A percentile compares a stretch with the other conserved stretches of the same genome.
Evolutionary conservation across 2,113 vertebrate genomes (phyloP).

Genomic region (Cyrtonyx montezumae): DNA sequence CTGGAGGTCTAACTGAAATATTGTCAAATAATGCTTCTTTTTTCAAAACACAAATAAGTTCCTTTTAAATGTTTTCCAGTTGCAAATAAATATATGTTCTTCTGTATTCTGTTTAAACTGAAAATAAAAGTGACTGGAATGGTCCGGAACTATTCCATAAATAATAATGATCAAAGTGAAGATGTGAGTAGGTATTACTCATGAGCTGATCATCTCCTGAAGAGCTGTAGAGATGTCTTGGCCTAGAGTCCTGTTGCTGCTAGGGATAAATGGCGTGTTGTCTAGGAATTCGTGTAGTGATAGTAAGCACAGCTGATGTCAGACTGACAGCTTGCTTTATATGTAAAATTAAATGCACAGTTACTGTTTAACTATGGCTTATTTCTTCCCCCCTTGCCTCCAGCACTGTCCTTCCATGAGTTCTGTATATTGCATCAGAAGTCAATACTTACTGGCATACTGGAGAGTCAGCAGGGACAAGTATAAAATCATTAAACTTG

Average conservation of each 20-base stretch:
- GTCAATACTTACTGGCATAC: not conserved
- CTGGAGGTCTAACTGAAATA: not conserved
- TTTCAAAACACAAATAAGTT: not conserved
- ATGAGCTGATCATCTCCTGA: not conserved
- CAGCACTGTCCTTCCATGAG: not conserved
- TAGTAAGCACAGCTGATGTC: not conserved
- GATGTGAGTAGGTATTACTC: not conserved
- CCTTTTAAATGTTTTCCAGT: not conserved
- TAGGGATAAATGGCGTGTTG: not conserved
- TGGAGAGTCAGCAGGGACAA: not conserved
- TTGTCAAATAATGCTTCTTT: not conserved
- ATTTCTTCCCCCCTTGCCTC: not conserved
- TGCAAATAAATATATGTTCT: not conserved
- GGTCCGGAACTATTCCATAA: not conserved
- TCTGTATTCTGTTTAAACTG: not conserved
- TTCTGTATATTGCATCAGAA: not conserved
- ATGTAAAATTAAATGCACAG: not conserved
- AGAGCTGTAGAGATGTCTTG: not conserved
- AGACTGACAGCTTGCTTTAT: conserved; percentile 1
- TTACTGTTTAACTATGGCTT: not conserved
- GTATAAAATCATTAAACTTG: not conserved
- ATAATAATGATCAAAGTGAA: not conserved
- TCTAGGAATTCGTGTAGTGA: not conserved
- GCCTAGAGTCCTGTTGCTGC: not conserved
- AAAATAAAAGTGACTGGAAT: not conserved